Evolutionary conservation across 2,113 vertebrate species (phyloP).

Genomic region (Nesoenas mayeri): DNA sequence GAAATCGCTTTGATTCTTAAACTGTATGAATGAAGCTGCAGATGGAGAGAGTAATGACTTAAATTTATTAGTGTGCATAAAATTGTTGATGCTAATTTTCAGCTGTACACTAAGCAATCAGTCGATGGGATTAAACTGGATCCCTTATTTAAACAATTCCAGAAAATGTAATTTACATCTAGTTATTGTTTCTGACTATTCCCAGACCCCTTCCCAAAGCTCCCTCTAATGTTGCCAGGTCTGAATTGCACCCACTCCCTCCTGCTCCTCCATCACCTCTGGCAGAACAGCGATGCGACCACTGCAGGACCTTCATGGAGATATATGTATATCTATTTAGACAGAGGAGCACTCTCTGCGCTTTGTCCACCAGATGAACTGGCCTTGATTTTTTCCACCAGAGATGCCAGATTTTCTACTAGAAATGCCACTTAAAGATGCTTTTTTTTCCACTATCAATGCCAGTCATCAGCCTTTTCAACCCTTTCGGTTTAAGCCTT

Average conservation of each 20-base stretch:
- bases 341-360: neutral
- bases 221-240: constrained; percentile 60
- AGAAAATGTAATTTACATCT: constrained; percentile 57
- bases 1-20: constrained; percentile 64
- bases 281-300: neutral
- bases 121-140: constrained; percentile 52
- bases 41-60: constrained; percentile 70
- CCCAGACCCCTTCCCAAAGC: constrained; percentile 51
- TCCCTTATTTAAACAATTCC: constrained; percentile 62
- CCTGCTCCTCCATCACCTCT: neutral
- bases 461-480: neutral
- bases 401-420: neutral
- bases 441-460: fast-evolving
- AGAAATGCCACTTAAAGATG: neutral
- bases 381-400: neutral
- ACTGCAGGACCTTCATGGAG: neutral
- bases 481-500: neutral
- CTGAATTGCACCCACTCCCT: constrained; percentile 12
- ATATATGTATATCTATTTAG: neutral
- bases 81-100: constrained; percentile 69
- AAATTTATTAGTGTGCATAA: constrained; percentile 66
- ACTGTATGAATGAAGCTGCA: constrained; percentile 64
- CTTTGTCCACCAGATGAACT: neutral
- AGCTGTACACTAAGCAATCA: constrained; percentile 57
- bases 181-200: constrained; percentile 17